These are phyloP conservation scores for Idaea aversata DNA, from an alignment of 2,888 invertebrate genomes.

Conservation along the genomic window DNA sequence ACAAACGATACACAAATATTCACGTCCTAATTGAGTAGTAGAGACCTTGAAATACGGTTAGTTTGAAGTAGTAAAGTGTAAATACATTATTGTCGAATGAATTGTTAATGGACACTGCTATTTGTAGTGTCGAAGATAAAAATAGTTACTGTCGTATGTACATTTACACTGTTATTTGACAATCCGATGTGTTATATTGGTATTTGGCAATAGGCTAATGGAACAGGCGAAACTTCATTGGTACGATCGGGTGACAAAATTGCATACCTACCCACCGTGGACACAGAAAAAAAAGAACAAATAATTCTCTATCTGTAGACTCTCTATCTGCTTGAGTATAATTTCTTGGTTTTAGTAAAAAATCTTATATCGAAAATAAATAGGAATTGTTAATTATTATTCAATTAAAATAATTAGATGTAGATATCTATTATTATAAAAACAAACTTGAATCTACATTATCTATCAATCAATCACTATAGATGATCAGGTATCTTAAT, in stretches of 20 bases:
- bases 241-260: not conserved
- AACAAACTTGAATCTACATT: too few relatives aligned
- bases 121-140: not conserved
- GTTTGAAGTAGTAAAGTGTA: not conserved
- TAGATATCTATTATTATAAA: too few relatives aligned
- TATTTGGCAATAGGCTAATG: not conserved
- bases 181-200: not conserved
- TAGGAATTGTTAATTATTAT: too few relatives aligned
- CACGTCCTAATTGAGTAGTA: conserved; percentile 1
- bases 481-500: too few relatives aligned
- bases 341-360: too few relatives aligned
- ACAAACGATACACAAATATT: not conserved
- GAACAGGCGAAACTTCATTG: not conserved
- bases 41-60: conserved; percentile 3
- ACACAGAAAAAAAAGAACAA: too few relatives aligned
- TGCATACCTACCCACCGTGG: too few relatives aligned
- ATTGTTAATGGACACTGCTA: not conserved
- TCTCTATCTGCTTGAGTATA: too few relatives aligned
- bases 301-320: too few relatives aligned
- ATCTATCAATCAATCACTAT: too few relatives aligned
- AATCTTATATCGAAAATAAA: too few relatives aligned
- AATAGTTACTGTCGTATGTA: not conserved
- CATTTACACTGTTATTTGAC: not conserved
- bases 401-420: too few relatives aligned
- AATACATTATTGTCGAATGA: not conserved